phyloP scores from a whole-genome alignment of 2,113 vertebrate species.

The Nerophis lumbriciformis region DNA sequence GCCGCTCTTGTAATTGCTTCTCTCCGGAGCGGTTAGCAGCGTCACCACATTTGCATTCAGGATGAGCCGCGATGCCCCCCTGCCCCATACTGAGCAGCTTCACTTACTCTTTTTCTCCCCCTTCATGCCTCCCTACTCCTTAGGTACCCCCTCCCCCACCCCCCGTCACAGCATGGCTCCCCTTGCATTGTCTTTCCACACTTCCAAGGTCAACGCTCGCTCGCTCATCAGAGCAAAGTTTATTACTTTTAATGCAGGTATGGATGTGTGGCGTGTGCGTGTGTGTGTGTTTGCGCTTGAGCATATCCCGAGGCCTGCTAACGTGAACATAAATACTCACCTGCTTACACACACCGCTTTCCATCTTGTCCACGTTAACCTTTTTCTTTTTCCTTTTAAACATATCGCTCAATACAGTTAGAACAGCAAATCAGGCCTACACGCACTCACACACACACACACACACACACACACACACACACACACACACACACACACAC shows the following conservation, averaged over 20 bases:
- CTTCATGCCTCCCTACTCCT: constrained; percentile 14
- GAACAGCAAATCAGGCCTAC: constrained; percentile 63
- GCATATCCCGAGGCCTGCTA: constrained; percentile 28
- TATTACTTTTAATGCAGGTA: constrained; percentile 51
- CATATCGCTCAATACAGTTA: constrained; percentile 63
- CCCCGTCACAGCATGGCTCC: constrained; percentile 51
- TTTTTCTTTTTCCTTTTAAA: constrained; percentile 61
- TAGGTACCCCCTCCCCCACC: constrained; percentile 27
- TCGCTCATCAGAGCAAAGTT: constrained; percentile 68
- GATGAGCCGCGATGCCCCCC: constrained; percentile 66
- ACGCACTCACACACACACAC: constrained; percentile 32
- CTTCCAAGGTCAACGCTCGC: constrained; percentile 67
- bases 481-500: too few relatives aligned
- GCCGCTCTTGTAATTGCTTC: constrained; percentile 72
- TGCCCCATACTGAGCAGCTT: constrained; percentile 51
- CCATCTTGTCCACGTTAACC: constrained; percentile 50
- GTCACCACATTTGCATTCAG: constrained; percentile 69
- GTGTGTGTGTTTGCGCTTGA: constrained; percentile 17
- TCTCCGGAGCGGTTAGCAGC: constrained; percentile 65
- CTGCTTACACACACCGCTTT: constrained; percentile 31
- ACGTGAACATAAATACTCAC: constrained; percentile 7
- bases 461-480: too few relatives aligned
- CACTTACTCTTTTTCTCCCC: constrained; percentile 29
- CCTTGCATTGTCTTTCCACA: constrained; percentile 69
- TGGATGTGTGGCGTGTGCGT: constrained; percentile 30